phyloP scores from a whole-genome alignment of 2,888 invertebrate genomes.

The Drosophila percnosoma region DNA sequence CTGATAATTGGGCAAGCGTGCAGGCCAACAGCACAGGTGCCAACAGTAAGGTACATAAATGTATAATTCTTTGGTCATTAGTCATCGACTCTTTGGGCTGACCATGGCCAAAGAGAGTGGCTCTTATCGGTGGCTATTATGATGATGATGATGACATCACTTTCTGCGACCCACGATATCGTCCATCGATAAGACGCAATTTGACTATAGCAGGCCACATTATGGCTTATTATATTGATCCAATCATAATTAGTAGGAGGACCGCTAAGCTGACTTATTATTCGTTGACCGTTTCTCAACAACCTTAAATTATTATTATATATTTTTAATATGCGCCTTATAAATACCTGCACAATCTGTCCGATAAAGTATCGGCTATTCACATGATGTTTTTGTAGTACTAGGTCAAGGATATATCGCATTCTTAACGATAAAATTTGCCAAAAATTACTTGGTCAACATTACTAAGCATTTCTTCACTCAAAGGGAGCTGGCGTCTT shows the following conservation, averaged over 20 bases:
- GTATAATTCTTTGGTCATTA: slow-evolving; percentile 40
- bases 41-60: slow-evolving; percentile 19
- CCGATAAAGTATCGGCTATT: slow-evolving; percentile 16
- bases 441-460: slow-evolving; percentile 46
- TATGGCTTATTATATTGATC: slow-evolving; percentile 16
- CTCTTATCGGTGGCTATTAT: slow-evolving; percentile 48
- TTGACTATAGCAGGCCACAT: slow-evolving; percentile 46
- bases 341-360: slow-evolving; percentile 21
- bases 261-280: slow-evolving; percentile 2
- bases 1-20: slow-evolving; percentile 4
- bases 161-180: slow-evolving; percentile 43
- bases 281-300: slow-evolving; percentile 1
- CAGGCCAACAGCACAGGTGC: neutral
- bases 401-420: slow-evolving; percentile 65
- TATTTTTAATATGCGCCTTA: slow-evolving; percentile 13
- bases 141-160: slow-evolving; percentile 62
- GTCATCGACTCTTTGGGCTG: slow-evolving; percentile 27
- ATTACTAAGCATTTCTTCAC: slow-evolving; percentile 30
- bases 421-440: slow-evolving; percentile 40
- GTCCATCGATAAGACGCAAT: slow-evolving; percentile 63
- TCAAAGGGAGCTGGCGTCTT: neutral
- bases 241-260: slow-evolving; percentile 29
- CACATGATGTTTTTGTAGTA: slow-evolving; percentile 45
- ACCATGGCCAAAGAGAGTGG: slow-evolving; percentile 10
- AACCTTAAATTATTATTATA: neutral